Base-by-base conservation (phyloP, 2,888 invertebrate genomes). In the Nemotelus nigrinus region DNA sequence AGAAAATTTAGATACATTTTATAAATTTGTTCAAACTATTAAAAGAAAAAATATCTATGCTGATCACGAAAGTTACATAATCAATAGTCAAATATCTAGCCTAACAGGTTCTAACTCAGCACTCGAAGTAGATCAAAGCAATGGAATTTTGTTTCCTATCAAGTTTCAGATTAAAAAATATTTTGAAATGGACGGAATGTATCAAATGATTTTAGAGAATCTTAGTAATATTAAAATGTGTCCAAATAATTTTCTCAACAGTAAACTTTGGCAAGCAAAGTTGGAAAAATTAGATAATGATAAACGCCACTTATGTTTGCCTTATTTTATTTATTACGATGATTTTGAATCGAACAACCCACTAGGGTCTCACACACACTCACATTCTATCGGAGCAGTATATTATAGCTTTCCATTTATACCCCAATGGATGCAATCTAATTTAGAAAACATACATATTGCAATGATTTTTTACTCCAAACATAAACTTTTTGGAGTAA, bases 341-440 rank as follows among this genome's bases (percentile, higher is more conserved):
- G 57, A 57, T 25, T 57, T 57, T 57, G 57, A 57, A 57, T 57
- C 57, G 10, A 25, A 25, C 3, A 57, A 8, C 25, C 57, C 57
- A 57, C 25, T 57, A 57, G 57, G 57, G 57, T 57, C 57, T 3
- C 57, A 57, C n/a, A 25, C 57, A 57, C n/a, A 25, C n/a, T 57
- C 57, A n/a, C 57, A 57, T 25, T 57, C 57, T 25, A 57, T 57
- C 25, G 57, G 57, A 57, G 4, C 57, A 7, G 57, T 57, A 25
- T 57, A 57, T 25, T 57, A 57, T 7, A 57, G 8, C 57, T 57
- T 57, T 25, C 57, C 57, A 57, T 57, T 57, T 7, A n/a, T 57
- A 57, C 57, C 57, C 3, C 57, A 57, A 57, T 57, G 57, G 57
- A 57, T 57, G 57, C 57, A 57, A 57, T 57, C 53, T 57, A 57